phyloP scores from a whole-genome alignment of 1,140 invertebrate genomes.

The Macrocentrus cingulum region DNA sequence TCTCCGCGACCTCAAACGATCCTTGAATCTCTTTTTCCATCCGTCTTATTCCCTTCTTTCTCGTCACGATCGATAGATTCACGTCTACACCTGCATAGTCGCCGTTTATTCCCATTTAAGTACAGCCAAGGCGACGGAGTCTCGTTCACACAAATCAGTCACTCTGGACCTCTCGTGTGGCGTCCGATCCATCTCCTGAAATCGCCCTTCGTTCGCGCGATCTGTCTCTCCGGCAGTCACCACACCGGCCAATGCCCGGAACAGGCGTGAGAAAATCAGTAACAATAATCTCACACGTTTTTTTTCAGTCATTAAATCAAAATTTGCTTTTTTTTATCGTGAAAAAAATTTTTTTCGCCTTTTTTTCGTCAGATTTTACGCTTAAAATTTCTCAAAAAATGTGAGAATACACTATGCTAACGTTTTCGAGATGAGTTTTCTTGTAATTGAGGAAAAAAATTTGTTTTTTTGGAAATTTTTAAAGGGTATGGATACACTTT shows the following conservation, averaged over 20 bases:
- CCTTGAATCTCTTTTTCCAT: slow-evolving; percentile 15
- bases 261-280: slow-evolving; percentile 19
- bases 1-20: slow-evolving; percentile 1
- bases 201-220: slow-evolving; percentile 17
- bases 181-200: slow-evolving; percentile 26
- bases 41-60: not conserved
- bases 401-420: too few species aligned
- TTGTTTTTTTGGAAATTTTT: too few species aligned
- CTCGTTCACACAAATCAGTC: slow-evolving; percentile 50
- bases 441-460: too few species aligned
- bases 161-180: slow-evolving; percentile 18
- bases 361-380: too few species aligned
- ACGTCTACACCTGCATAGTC: not conserved
- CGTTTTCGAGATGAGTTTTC: too few species aligned
- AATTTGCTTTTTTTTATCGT: too few species aligned
- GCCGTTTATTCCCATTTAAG: slow-evolving; percentile 50
- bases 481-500: too few species aligned
- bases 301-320: too few species aligned
- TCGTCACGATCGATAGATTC: slow-evolving; percentile 4
- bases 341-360: too few species aligned
- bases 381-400: too few species aligned
- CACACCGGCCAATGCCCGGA: not conserved
- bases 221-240: not conserved
- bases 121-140: slow-evolving; percentile 46
- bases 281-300: too few species aligned